Evolutionary conservation across 1,140 invertebrate genomes (phyloP), one percentile per base, ranked within the genome.

Genomic region (Temnothorax nylanderi): DNA sequence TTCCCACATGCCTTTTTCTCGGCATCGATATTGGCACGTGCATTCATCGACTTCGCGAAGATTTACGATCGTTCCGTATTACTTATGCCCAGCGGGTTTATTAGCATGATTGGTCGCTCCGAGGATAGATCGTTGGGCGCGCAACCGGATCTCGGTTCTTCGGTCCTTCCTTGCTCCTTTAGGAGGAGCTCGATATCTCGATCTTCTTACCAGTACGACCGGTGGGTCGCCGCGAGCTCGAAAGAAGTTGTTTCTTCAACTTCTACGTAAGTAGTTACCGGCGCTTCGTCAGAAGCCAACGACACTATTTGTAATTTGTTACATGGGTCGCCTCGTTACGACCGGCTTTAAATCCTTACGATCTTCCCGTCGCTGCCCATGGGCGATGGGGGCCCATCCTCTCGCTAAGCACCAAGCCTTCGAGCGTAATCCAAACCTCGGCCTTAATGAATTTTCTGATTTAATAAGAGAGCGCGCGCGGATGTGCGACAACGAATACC

Each of bases 51-150:
- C 21, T 71, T 44, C 65, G 85, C 34, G 5, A 80, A 65, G 88
- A 90, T 90, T 90, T 90, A 91, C 82, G 89, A 86, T 90, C 89
- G 71, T 78, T 90, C 75, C 74, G 69, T 41, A 87, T 90, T 89
- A 87, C 88, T 89, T 90, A 90, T 88, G 74, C 80, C 85, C 76
- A 58, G 51, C 77, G 82, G 89, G 72, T 86, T 88, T 88, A 91
- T 91, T 90, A 91, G 87, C 89, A 90, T 88, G 89, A 91, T 90
- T 87, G 87, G 86, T 78, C 60, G 58, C 76, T 71, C 56, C 34
- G 64, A 90, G 82, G 82, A 91, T 90, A 86, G 87, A 91, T 91
- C 76, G 76, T 77, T 60, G 67, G 58, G 60, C 65, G 51, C 54
- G 81, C 64, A 90, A 90, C 89, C 87, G 87, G 89, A 91, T 91